These are phyloP conservation scores for Corapipo altera DNA, from an alignment of 2,113 vertebrate genomes.

Conservation along the genomic window DNA sequence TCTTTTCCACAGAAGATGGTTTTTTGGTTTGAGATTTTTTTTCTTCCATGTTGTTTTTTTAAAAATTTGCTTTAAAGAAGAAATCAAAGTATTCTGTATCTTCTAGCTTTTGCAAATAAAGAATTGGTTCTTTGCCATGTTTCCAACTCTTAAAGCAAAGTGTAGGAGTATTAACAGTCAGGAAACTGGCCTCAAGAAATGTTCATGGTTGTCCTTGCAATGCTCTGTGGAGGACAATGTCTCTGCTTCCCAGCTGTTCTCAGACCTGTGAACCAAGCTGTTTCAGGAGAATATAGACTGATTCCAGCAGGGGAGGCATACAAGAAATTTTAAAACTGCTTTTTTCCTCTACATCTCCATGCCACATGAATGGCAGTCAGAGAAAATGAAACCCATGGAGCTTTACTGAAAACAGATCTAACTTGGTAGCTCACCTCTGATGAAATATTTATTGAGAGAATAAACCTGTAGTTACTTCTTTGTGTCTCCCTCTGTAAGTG, in stretches of 20 bases:
- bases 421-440: neutral
- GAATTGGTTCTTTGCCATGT: neutral
- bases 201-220: neutral
- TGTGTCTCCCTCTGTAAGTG: neutral
- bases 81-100: neutral
- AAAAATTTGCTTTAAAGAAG: neutral
- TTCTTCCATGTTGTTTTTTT: neutral
- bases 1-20: neutral
- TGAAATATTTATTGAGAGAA: neutral
- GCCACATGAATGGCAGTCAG: neutral
- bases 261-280: neutral
- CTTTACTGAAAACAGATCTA: neutral
- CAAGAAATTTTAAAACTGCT: neutral
- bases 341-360: neutral
- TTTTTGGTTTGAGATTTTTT: neutral
- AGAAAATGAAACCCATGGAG: neutral
- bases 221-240: neutral
- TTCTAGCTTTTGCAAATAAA: neutral
- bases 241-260: neutral
- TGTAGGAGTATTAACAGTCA: neutral
- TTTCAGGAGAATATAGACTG: neutral
- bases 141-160: neutral
- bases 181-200: neutral
- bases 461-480: neutral
- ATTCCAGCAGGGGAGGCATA: neutral